phyloP scores from a whole-genome alignment of 1,140 invertebrate species.

The Drosophila persimilis region DNA sequence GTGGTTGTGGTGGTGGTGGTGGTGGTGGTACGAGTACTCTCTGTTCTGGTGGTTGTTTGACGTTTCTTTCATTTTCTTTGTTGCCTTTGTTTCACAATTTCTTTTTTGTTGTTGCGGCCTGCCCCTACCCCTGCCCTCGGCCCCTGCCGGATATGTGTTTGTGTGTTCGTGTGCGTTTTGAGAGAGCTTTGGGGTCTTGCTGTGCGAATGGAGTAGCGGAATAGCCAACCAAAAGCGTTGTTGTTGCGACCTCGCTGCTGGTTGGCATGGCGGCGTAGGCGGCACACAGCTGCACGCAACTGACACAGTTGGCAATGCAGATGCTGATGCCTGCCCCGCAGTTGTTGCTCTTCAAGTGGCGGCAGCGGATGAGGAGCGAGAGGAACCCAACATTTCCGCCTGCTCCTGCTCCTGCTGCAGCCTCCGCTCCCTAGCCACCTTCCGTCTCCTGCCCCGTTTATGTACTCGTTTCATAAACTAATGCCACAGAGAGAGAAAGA shows the following conservation, averaged over 20 bases:
- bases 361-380: neutral
- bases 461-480: conserved; percentile 3
- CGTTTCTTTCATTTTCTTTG: conserved; percentile 81
- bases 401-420: neutral
- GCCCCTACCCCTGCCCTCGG: too few relatives aligned
- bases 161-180: conserved; percentile 30
- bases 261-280: conserved; percentile 74
- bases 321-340: neutral
- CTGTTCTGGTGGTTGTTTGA: conserved; percentile 68
- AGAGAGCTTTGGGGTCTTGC: conserved; percentile 53
- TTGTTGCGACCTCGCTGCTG: conserved; percentile 74
- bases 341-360: conserved; percentile 39
- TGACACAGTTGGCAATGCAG: conserved; percentile 63
- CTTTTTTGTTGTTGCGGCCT: conserved; percentile 13
- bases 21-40: conserved; percentile 8
- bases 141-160: conserved; percentile 1
- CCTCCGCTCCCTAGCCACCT: neutral
- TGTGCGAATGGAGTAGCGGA: conserved; percentile 63
- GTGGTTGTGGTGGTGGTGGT: conserved; percentile 17
- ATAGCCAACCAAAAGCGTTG: conserved; percentile 80
- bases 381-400: neutral
- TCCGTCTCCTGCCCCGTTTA: neutral
- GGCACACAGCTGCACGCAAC: conserved; percentile 44
- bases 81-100: conserved; percentile 80
- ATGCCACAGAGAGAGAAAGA: too few relatives aligned